Evolutionary conservation across 2,888 invertebrate species (phyloP).

Genomic region (Spodoptera exigua): DNA sequence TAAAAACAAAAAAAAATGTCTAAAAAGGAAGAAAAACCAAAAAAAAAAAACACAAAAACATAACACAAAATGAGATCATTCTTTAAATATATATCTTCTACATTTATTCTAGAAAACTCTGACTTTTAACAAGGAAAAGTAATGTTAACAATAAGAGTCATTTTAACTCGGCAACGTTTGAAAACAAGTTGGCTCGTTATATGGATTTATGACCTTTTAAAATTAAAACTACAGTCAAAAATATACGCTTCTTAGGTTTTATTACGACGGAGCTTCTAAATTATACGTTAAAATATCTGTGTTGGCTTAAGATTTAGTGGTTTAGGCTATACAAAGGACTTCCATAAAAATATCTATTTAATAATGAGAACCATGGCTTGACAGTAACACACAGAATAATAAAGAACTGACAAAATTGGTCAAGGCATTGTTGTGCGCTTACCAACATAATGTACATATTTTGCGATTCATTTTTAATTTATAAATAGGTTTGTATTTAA

Average conservation of each 20-base stretch:
- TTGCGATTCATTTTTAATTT: no score
- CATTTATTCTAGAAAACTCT: constrained; percentile 24
- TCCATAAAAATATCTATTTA: no score
- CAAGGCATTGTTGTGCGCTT: no score
- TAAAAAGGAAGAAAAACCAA: no score
- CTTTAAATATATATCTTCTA: constrained; percentile 8
- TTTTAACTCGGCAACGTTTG: constrained; percentile 23
- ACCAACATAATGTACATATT: no score
- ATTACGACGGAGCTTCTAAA: constrained; percentile 17
- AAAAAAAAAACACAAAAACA: neutral
- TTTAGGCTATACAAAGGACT: no score
- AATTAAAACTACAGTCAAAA: constrained; percentile 46
- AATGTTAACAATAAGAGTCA: constrained; percentile 25
- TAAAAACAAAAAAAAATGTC: no score
- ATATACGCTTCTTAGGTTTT: constrained; percentile 28
- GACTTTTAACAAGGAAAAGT: constrained; percentile 27
- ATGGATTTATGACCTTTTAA: constrained; percentile 46
- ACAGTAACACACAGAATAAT: no score
- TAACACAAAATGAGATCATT: constrained; percentile 15
- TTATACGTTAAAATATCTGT: constrained; percentile 5
- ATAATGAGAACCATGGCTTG: no score
- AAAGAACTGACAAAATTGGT: no score
- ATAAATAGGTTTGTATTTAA: no score
- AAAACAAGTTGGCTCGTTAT: constrained; percentile 47
- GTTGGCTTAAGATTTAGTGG: constrained; percentile 8